These are phyloP conservation scores for Mastomys coucha DNA, from an alignment of 2,113 vertebrate genomes.

Conservation along the genomic window DNA sequence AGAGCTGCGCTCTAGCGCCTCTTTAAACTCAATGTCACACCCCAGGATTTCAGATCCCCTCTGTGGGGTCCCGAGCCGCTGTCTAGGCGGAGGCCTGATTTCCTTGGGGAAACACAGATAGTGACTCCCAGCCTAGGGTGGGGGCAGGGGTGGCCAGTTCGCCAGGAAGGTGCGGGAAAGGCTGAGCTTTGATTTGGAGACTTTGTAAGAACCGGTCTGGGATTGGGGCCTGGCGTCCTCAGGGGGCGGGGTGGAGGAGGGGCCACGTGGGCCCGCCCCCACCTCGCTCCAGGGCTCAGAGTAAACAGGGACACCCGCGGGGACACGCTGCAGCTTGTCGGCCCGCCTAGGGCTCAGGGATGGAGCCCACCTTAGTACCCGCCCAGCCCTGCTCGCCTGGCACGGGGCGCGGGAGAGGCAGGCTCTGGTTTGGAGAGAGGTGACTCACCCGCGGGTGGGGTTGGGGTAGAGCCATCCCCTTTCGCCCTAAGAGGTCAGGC, in stretches of 20 bases:
- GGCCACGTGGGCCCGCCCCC: constrained; percentile 66
- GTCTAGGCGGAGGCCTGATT: not conserved
- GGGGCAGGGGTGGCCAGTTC: constrained; percentile 45
- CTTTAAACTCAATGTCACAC: constrained; percentile 35
- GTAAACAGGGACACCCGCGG: constrained; percentile 79
- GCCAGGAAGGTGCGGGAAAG: constrained; percentile 28
- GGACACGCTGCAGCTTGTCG: constrained; percentile 77
- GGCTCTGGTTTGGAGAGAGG: constrained; percentile 62
- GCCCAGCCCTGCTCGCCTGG: constrained; percentile 63
- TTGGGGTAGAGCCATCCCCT: constrained; percentile 48
- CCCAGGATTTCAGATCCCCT: not conserved
- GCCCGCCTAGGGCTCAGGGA: constrained; percentile 41
- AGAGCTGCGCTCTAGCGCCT: not conserved
- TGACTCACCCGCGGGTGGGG: constrained; percentile 79
- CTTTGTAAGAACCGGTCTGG: not conserved
- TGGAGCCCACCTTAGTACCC: constrained; percentile 77
- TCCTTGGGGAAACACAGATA: not conserved
- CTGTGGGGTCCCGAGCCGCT: not conserved
- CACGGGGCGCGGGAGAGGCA: constrained; percentile 64
- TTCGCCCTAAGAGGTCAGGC: constrained; percentile 58
- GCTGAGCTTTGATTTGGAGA: constrained; percentile 70
- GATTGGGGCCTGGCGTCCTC: constrained; percentile 57
- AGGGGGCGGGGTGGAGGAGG: constrained; percentile 60
- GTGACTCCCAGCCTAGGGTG: not conserved
- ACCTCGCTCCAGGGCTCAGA: constrained; percentile 11